Evolutionary conservation across 2,113 vertebrate species (phyloP).

Genomic region (Pelmatolapia mariae): DNA sequence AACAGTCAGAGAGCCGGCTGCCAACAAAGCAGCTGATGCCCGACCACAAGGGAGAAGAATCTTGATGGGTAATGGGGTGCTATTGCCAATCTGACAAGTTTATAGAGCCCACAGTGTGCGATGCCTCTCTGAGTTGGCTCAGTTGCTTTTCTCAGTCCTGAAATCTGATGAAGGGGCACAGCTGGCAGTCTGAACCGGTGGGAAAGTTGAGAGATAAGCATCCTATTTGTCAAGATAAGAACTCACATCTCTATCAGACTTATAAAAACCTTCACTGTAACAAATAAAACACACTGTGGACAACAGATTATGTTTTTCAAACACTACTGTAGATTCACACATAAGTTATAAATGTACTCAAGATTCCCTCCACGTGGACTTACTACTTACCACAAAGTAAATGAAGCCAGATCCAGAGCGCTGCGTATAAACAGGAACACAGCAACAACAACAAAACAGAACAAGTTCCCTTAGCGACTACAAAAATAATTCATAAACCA

Average conservation of each 20-base stretch:
- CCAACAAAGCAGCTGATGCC: constrained; percentile 1
- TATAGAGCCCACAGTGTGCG: background rate
- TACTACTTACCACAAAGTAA: background rate
- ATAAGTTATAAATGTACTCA: background rate
- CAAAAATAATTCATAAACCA: background rate
- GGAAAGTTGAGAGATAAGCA: background rate
- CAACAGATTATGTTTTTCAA: background rate
- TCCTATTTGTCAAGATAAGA: background rate
- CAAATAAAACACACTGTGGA: background rate
- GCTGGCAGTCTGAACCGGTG: constrained; percentile 4
- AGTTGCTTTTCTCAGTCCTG: constrained; percentile 10
- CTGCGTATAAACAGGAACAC: background rate
- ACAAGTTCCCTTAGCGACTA: background rate
- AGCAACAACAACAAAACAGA: background rate
- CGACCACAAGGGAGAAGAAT: background rate
- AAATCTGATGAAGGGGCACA: constrained; percentile 29
- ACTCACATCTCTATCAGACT: background rate
- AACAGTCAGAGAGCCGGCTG: background rate
- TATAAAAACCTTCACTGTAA: background rate
- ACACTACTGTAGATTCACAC: background rate
- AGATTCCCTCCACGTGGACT: background rate
- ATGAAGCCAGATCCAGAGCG: background rate
- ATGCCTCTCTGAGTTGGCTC: constrained; percentile 7
- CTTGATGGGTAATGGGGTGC: constrained; percentile 16
- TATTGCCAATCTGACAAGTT: constrained; percentile 21